Base-by-base conservation (phyloP, 2,797 vertebrate genomes). In the Heliangelus exortis region DNA sequence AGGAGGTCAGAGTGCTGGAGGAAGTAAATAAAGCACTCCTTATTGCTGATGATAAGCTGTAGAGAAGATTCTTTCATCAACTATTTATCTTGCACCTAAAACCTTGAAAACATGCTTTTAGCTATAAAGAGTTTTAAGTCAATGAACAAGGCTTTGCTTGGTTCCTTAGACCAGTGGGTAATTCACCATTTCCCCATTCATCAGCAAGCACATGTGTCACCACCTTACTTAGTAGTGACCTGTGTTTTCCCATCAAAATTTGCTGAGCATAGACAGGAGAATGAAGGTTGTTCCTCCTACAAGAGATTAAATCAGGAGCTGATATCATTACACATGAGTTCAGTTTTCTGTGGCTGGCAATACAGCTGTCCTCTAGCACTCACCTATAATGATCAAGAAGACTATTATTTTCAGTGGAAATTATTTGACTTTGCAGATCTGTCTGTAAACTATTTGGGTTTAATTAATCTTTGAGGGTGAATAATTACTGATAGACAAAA, bases 21-120 rank as follows among this genome's bases (percentile, higher is more conserved):
- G 85, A 20, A 65, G 7, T 39, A 86, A 93, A 88, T 72, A 93
- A 92, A 76, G 6, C 48, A 66, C 75, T 90, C 45, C 18, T 13
- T 86, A 43, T 58, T 72, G 36, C 47, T 94, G 88, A 68, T 78
- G 77, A 87, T 88, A 94, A 90, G 22, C 58, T 72, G 58, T 48
- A 69, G 36, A 75, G 82, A 89, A 85, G 91, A 81, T 69, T 78
- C 26, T 85, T 93, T 87, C 61, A 58, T 80, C 25, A 47, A 43
- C 92, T 85, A 53, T 87, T 92, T 88, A 45, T 90, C 58, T 93
- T 90, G 25, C 34, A 81, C 48, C 45, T 75, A 58, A 90, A 90
- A 62, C 33, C 55, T 88, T 78, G 65, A 91, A 86, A 89, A 91
- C 50, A 41, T 76, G 58, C 55, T 81, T 81, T 39, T 68, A 78